These are phyloP conservation scores for Diuraphis noxia DNA, from an alignment of 1,140 invertebrate species.

Conservation along the genomic window DNA sequence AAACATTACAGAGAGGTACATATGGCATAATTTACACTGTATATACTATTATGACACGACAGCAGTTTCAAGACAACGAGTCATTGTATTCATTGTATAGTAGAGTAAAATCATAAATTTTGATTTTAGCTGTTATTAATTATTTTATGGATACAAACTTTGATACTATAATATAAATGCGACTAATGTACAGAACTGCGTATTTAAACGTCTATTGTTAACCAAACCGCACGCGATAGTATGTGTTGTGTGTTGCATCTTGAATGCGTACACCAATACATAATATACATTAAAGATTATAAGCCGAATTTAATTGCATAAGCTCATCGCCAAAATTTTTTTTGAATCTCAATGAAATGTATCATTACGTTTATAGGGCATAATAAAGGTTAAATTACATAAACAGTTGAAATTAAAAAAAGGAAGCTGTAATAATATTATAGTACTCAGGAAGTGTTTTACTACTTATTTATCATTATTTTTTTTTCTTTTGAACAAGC, in stretches of 20 bases:
- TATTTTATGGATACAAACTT: neutral
- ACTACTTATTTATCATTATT: neutral
- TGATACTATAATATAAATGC: neutral
- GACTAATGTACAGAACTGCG: neutral
- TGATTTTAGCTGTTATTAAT: conserved; percentile 25
- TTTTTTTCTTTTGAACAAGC: neutral
- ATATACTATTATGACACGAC: neutral
- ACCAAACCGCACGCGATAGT: neutral
- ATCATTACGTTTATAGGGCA: neutral
- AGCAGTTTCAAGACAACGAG: neutral
- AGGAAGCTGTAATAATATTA: too few species aligned
- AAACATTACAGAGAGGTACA: neutral
- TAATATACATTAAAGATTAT: neutral
- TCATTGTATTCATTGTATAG: neutral
- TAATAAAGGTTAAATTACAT: neutral
- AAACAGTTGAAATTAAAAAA: neutral
- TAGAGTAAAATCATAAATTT: conserved; percentile 4
- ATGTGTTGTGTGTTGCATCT: neutral
- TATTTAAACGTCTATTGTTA: conserved; percentile 25
- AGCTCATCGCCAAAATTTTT: neutral
- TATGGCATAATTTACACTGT: neutral
- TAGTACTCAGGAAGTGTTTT: neutral
- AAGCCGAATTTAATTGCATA: neutral
- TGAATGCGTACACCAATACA: neutral
- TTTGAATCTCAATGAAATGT: neutral